A percentile compares a stretch with the other conserved stretches of the same genome.
Evolutionary conservation across 2,888 invertebrate species (phyloP).

Genomic region (Thymelicus sylvestris): DNA sequence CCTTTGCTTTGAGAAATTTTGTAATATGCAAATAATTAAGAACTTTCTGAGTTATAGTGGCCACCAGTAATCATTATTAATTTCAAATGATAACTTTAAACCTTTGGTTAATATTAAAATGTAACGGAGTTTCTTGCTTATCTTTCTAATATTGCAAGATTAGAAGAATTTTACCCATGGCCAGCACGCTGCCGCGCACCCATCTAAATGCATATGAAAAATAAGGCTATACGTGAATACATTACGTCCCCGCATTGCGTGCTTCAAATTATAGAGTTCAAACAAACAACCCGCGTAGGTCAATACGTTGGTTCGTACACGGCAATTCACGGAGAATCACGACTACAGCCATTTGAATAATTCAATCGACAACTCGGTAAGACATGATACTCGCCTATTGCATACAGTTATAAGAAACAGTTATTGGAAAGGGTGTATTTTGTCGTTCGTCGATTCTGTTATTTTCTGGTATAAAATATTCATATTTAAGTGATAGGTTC

Average conservation of each 20-base stretch:
- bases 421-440: conserved; percentile 16
- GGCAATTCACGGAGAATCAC: conserved; percentile 24
- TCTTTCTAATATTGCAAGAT: no score
- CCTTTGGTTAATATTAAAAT: no score
- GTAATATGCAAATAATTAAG: no score
- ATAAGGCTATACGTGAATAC: conserved; percentile 18
- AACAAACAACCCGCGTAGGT: conserved; percentile 25
- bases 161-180: no score
- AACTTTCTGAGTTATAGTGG: no score
- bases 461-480: no score
- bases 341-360: conserved; percentile 44
- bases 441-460: not conserved
- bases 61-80: no score
- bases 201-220: conserved; percentile 1
- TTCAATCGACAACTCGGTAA: conserved; percentile 46
- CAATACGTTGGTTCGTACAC: conserved; percentile 29
- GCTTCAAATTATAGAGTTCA: conserved; percentile 22
- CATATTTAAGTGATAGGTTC: no score
- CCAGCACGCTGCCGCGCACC: not conserved
- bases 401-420: conserved; percentile 32
- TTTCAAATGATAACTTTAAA: no score
- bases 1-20: no score
- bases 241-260: conserved; percentile 18
- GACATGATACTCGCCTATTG: conserved; percentile 32
- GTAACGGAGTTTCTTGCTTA: no score